Evolutionary conservation across 2,888 invertebrate genomes (phyloP).

Genomic region (Ophioninae sp.): DNA sequence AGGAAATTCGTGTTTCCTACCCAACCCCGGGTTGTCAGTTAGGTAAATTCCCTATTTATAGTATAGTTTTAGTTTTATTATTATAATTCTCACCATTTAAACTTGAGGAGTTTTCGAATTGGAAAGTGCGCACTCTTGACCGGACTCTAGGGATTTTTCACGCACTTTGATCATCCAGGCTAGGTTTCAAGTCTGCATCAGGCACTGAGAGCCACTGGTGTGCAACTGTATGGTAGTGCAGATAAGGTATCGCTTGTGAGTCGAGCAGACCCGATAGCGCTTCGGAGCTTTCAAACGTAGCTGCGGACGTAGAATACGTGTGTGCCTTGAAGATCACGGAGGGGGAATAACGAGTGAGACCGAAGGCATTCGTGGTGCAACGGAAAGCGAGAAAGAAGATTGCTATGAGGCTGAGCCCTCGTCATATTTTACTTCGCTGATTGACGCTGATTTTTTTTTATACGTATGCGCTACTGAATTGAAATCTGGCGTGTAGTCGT

Average conservation of each 20-base stretch:
- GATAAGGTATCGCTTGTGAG: slow-evolving; percentile 78
- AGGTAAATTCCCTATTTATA: too few relatives aligned
- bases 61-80: too few relatives aligned
- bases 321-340: not conserved
- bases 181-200: slow-evolving; percentile 23
- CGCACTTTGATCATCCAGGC: not conserved
- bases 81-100: too few relatives aligned
- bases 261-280: slow-evolving; percentile 69
- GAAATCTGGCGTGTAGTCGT: slow-evolving; percentile 32
- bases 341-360: slow-evolving; percentile 27
- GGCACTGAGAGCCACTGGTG: slow-evolving; percentile 76
- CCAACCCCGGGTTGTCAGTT: too few relatives aligned
- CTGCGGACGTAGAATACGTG: slow-evolving; percentile 32
- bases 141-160: too few relatives aligned
- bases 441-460: not conserved
- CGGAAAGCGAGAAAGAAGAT: slow-evolving; percentile 17
- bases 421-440: slow-evolving; percentile 31
- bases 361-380: slow-evolving; percentile 5
- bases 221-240: slow-evolving; percentile 76
- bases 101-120: too few relatives aligned
- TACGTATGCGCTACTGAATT: slow-evolving; percentile 38
- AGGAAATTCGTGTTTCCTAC: too few relatives aligned
- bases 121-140: too few relatives aligned
- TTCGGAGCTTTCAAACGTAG: slow-evolving; percentile 59
- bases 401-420: slow-evolving; percentile 32